Percentiles rank a stretch among this genome's conserved stretches.
Conservation (phyloP, 2,113 vertebrate species). For the Charadrius vociferus region DNA sequence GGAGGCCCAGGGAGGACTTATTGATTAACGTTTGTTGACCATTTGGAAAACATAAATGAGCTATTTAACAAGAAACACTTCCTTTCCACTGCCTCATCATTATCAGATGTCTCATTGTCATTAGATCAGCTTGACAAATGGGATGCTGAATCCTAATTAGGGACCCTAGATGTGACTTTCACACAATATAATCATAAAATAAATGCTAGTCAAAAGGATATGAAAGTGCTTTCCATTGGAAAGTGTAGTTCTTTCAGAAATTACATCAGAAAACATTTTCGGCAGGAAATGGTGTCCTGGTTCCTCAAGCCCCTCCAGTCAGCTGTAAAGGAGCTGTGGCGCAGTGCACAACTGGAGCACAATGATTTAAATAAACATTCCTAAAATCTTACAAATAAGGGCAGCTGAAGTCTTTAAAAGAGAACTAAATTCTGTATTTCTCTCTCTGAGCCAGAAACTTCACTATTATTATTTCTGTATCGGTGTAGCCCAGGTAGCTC, state of each 20-base stretch:
- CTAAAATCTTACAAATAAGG: background rate
- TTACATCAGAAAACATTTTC: background rate
- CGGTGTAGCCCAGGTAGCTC: background rate
- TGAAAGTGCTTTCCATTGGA: background rate
- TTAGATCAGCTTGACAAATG: constrained; percentile 28
- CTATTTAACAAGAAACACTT: background rate
- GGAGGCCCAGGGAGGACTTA: background rate
- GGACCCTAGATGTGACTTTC: background rate
- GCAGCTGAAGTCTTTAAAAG: background rate
- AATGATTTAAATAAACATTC: background rate
- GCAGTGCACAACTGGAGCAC: background rate
- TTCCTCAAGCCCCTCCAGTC: background rate
- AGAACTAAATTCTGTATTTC: background rate
- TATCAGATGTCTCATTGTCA: background rate
- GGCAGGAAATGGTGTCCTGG: background rate
- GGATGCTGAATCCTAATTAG: background rate
- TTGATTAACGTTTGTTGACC: background rate
- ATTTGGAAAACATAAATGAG: background rate
- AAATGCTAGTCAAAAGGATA: background rate
- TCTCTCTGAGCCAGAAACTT: background rate
- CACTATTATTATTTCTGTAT: background rate
- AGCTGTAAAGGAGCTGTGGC: background rate
- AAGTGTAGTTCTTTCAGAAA: background rate
- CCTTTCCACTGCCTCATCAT: background rate
- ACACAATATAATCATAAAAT: background rate